Evolutionary conservation across 2,113 vertebrate genomes (phyloP), one percentile per base, ranked within the genome.

Genomic region (Vanacampus margaritifer): DNA sequence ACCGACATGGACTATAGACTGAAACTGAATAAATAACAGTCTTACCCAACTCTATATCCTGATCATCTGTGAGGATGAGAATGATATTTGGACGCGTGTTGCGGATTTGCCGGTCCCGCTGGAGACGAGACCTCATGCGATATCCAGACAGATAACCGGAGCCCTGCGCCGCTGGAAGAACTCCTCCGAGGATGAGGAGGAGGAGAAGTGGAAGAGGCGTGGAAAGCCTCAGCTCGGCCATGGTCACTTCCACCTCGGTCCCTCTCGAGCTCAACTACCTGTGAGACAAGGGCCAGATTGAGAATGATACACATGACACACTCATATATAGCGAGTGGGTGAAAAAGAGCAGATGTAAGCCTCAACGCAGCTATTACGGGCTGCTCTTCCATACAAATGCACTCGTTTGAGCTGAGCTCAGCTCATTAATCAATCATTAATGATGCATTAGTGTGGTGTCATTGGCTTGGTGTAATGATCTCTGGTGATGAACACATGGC

Each of bases 51-150:
- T 99, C 97, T 69, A 97, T 95, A 72, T 99, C 97, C 84, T 99
- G 97, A 86, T 99, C 97, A 26, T 99, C 97, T 0, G 96, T 99
- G 81, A 98, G 95, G 85, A 99, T 92, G 66, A 99, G 92, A 81
- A 99, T 96, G 90, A 99, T 95, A 85, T 99, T 99, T 79, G 97
- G 96, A 13, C 95, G 94, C 85, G 96, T 92, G 75, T 97, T 96
- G 75, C 94, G 93, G 28, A 79, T 24, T 32, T 89, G 83, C 28
- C 95, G 94, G 75, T 98, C 95, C 84, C 93, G 92, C 89, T 97
- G 95, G 73, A 94, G 93, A 63, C 95, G 92, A 71, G 93, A 92
- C 71, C 93, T 95, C 64, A 91, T 89, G 71, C 93, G 95, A 51
- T 93, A 93, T 64, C 93, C 93, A 32, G 95, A 90, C 74, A 94